Evolutionary conservation across 2,797 vertebrate genomes (phyloP), one percentile per base, ranked within the genome.

Genomic region (Hyperoplus immaculatus): DNA sequence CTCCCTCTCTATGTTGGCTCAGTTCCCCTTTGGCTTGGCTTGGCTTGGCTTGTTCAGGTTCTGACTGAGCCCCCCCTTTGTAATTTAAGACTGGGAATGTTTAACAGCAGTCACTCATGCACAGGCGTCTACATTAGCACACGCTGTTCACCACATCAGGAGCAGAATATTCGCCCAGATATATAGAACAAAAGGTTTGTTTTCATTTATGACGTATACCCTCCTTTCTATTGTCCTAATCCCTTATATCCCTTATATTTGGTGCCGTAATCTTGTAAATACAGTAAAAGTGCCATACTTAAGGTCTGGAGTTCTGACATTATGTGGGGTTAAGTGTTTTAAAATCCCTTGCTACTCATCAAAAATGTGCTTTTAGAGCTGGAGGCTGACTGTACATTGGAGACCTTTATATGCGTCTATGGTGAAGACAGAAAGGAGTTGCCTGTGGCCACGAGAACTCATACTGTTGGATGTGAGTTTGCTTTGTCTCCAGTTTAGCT

Each of bases 1-100:
- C 6, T 10, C 21, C 6, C 60, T 59, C 72, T 81, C 88, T 67
- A n/a, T 51, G 62, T 86, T 92, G 92, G 92, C 90, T 72, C 55
- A 1, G 73, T 66, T 91, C 86, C 75, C 83, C 29, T 29, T 29
- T 29, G 29, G 29, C 29, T 29, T 29, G 29, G 29, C 29, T 29
- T 29, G 29, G 29, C 29, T 85, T 78, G 81, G 83, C 87, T 83
- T 89, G 90, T 90, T 90, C 78, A 72, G 88, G 85, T 82, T 82
- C 77, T 59, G 8, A 29, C 29, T 84, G 75, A 82, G 67, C 80
- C 66, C 78, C 77, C 72, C 62, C 41, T 41, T 53, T 83, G 88
- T 92, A 92, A 91, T 92, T 88, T 86, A 91, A 89, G 69, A 91
- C 88, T 81, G 78, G 85, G 78, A 90, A 91, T 78, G 85, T 81